These are phyloP conservation scores for Idaea aversata DNA, from an alignment of 2,888 invertebrate genomes.

Conservation along the genomic window DNA sequence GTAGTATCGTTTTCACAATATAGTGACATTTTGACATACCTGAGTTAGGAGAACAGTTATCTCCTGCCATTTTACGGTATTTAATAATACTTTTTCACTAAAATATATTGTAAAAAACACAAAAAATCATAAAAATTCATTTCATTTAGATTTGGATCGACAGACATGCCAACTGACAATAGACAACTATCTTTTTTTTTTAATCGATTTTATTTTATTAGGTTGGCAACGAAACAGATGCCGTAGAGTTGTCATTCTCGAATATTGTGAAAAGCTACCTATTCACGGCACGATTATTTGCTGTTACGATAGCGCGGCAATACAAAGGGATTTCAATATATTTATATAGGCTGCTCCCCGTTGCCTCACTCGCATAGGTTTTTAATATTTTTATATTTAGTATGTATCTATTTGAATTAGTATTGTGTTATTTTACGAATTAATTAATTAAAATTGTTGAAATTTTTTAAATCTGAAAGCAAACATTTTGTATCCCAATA, in stretches of 20 bases:
- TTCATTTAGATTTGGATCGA: neutral
- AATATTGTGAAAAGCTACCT: neutral
- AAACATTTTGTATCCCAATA: too few species aligned
- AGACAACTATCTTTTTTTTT: conserved; percentile 6
- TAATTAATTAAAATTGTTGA: too few species aligned
- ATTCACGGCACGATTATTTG: neutral
- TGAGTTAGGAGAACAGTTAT: neutral
- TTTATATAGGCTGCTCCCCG: too few species aligned
- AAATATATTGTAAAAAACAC: neutral
- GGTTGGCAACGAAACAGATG: neutral
- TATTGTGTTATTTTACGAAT: too few species aligned
- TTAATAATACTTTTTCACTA: neutral
- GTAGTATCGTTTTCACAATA: neutral
- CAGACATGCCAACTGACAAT: conserved; percentile 1
- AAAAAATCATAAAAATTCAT: neutral
- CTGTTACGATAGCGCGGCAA: neutral
- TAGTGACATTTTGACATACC: neutral
- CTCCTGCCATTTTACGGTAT: neutral
- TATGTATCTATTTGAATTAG: too few species aligned
- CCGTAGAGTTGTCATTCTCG: neutral
- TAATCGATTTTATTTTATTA: neutral
- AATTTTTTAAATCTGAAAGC: too few species aligned
- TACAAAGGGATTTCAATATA: too few species aligned
- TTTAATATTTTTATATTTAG: too few species aligned
- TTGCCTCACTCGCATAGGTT: too few species aligned